Conservation (phyloP, 2,113 vertebrate genomes). For the Eurystomus gularis region DNA sequence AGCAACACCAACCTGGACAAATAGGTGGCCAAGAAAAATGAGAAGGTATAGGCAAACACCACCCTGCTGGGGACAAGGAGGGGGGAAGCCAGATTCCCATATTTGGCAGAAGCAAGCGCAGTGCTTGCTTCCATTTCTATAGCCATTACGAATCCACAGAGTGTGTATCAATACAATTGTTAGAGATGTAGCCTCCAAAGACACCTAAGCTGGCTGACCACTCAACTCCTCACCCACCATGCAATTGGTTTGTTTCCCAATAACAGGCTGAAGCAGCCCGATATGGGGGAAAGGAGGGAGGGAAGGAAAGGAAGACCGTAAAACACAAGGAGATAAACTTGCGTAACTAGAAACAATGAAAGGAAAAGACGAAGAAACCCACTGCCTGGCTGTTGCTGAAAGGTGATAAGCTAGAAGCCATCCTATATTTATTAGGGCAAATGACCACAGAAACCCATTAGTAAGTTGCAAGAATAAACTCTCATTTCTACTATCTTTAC, state of each 20-base stretch:
- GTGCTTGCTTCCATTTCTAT: neutral
- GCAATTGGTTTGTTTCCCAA: neutral
- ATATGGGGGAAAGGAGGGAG: accelerated
- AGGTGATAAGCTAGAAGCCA: neutral
- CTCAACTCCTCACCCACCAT: neutral
- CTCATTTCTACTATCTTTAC: neutral
- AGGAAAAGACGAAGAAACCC: neutral
- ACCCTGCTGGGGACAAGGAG: neutral
- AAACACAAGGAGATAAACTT: neutral
- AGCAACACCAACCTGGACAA: neutral
- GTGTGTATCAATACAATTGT: accelerated
- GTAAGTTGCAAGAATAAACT: neutral
- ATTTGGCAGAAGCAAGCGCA: neutral
- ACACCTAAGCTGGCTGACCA: neutral
- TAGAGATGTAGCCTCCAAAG: neutral
- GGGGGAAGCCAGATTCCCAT: neutral
- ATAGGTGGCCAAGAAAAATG: neutral
- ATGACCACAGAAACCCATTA: neutral
- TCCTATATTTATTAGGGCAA: neutral
- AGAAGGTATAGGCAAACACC: neutral
- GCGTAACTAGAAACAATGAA: neutral
- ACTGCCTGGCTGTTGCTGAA: neutral
- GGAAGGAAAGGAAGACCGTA: neutral
- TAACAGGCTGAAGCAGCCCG: neutral
- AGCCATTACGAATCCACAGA: neutral